A percentile compares a stretch with the other conserved stretches of the same genome.
These are phyloP conservation scores for Prenolepis imparis DNA, from an alignment of 2,888 invertebrate genomes.

Conservation along the genomic window DNA sequence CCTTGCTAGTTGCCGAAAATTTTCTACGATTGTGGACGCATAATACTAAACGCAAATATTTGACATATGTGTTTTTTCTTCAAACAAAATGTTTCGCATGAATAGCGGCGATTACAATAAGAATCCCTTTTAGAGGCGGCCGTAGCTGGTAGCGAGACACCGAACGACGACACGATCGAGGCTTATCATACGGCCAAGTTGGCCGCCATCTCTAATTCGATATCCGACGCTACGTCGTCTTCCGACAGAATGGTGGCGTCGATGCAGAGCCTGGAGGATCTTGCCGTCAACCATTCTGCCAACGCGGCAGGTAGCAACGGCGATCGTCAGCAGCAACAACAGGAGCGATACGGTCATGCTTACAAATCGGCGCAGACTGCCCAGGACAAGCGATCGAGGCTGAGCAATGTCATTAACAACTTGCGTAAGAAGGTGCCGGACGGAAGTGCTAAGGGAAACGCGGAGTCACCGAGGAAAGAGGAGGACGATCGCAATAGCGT, in stretches of 20 bases:
- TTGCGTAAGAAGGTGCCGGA: conserved; percentile 83
- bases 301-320: conserved; percentile 73
- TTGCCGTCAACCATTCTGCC: conserved; percentile 77
- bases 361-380: conserved; percentile 78
- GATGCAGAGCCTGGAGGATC: conserved; percentile 82
- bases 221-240: conserved; percentile 53
- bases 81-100: background rate
- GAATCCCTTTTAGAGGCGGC: conserved; percentile 75
- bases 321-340: conserved; percentile 78
- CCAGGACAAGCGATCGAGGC: conserved; percentile 83
- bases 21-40: background rate
- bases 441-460: conserved; percentile 34
- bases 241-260: conserved; percentile 83
- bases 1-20: background rate
- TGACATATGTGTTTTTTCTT: background rate
- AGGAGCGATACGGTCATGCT: conserved; percentile 67
- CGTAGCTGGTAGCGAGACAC: conserved; percentile 79
- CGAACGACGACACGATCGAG: conserved; percentile 72
- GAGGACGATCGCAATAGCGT: conserved; percentile 77
- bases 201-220: conserved; percentile 54
- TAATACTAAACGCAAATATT: background rate
- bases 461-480: conserved; percentile 64
- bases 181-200: conserved; percentile 73
- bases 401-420: conserved; percentile 85
- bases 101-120: conserved; percentile 17